Evolutionary conservation across 2,888 invertebrate species (phyloP), one percentile per base, ranked within the genome.

Genomic region (Mellilla xanthometata): DNA sequence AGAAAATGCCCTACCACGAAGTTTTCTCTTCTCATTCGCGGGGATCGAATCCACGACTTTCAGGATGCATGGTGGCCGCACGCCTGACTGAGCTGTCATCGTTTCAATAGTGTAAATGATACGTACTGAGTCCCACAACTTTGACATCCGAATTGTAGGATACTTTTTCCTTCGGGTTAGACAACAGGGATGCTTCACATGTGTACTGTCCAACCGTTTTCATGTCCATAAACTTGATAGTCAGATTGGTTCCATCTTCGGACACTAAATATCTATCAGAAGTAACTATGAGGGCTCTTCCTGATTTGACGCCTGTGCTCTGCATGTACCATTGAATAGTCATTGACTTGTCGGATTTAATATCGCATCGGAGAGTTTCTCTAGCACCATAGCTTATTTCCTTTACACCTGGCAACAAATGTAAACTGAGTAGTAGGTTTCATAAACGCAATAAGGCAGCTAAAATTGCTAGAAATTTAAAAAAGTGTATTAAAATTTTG

Each of bases 311-410:
- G 6, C 22, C 30, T 5, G 5, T 33, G 3, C 32, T 38, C 8
- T 42, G 28, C 19, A 22, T 29, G 12, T 39, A 54, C 58, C 58
- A 58, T 13, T 19, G 29, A 3, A 53, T 49, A 19, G 15, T 46
- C 22, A 53, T 32, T 11, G 49, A 39, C 3, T 30, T 33, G 2
- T 11, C 5, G 7, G 58, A 54, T 9, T n/a, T 48, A 5, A 58
- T 39, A 7, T 41, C 22, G 15, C 58, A 58, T 1, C 11, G 29
- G 7, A 58, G 35, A 5, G 38, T 29, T 27, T 30, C 10, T 12
- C 34, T 15, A 30, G 24, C 32, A 19, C 47, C 50, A 12, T 54
- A 58, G 24, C 38, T 19, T 12, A 40, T 10, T 6, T 2, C 8
- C 2, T 28, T 47, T 1, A 3, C 23, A 10, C 6, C 58, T 56